Evolutionary conservation across 2,113 vertebrate genomes (phyloP), one percentile per base, ranked within the genome.

Genomic region (Sula dactylatra): DNA sequence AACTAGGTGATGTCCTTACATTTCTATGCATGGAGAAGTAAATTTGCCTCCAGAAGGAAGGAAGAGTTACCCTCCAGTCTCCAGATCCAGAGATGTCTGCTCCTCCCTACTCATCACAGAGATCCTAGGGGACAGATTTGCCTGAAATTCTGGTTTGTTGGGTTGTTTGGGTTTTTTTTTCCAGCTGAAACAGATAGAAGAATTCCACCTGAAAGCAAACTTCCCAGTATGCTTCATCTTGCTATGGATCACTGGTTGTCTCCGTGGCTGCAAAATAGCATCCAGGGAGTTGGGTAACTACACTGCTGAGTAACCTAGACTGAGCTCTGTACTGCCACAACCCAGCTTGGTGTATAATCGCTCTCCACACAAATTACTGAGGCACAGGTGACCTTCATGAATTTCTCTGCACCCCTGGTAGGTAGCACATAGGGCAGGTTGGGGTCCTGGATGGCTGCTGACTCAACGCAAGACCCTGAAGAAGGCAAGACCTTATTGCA

Each of bases 401-500:
- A 22, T 26, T 17, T 34, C 36, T 36, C 50, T 78, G 45, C 34
- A 44, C 3, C 27, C 31, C 54, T 34, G 6, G 1, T 7, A 66
- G 45, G 12, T 32, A 78, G n/a, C 42, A 44, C 31, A 2, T 0
- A 45, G 50, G 7, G 36, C 2, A 2, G 25, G 29, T 3, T 22
- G 29, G 27, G 44, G 10, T 2, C 13, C 19, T 64, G 76, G 32
- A 12, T 47, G 40, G 24, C 11, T 3, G 3, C 7, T 72, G 40
- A 54, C 10, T 61, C 42, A 44, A 26, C 55, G 6, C 45, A 90
- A 1, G 4, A 38, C 29, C 13, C 4, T 0, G 34, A 58, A 11
- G 44, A 56, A 50, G 42, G 13, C 45, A 71, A 65, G 21, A 34
- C 2, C 3, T 82, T 70, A 40, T 27, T 31, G n/a, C 8, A 72